Percentiles rank a stretch among this genome's conserved stretches.
Conservation (phyloP, 1,140 invertebrate genomes). For the Drosophila navojoa region DNA sequence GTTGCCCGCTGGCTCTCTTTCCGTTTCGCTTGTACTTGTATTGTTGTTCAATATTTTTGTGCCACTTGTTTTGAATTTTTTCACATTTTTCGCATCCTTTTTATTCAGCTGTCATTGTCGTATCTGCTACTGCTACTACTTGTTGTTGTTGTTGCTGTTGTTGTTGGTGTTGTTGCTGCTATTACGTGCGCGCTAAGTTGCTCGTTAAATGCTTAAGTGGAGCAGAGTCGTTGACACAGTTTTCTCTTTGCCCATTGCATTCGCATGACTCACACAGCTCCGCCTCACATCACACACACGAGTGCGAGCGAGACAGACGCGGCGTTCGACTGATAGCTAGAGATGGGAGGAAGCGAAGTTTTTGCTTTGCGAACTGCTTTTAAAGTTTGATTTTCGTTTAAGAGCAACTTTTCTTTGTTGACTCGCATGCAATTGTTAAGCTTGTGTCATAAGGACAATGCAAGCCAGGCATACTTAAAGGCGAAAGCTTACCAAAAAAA, state of each 20-base stretch:
- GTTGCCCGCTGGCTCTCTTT: constrained; percentile 15
- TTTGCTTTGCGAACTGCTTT: constrained; percentile 38
- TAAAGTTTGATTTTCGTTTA: constrained; percentile 55
- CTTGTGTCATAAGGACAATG: constrained; percentile 45
- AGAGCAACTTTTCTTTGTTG: constrained; percentile 45
- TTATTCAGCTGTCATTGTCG: constrained; percentile 37
- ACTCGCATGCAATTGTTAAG: constrained; percentile 38
- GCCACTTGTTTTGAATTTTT: constrained; percentile 78
- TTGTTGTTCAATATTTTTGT: constrained; percentile 80
- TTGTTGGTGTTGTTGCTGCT: constrained; percentile 31
- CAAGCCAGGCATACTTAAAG: constrained; percentile 26
- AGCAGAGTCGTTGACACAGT: constrained; percentile 81
- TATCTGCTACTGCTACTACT: constrained; percentile 29
- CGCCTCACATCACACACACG: background rate
- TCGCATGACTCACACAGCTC: constrained; percentile 60
- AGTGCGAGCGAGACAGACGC: constrained; percentile 2
- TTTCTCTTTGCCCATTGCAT: constrained; percentile 55
- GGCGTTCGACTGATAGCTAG: background rate
- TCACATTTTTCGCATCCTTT: constrained; percentile 61
- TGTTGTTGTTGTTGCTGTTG: constrained; percentile 37
- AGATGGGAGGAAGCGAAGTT: background rate
- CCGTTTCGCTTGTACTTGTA: background rate
- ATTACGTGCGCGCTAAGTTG: constrained; percentile 78
- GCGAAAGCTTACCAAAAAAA: constrained; percentile 7
- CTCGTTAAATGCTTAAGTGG: constrained; percentile 81